Conservation (phyloP, 2,888 invertebrate genomes). For the Lasiommata megera region DNA sequence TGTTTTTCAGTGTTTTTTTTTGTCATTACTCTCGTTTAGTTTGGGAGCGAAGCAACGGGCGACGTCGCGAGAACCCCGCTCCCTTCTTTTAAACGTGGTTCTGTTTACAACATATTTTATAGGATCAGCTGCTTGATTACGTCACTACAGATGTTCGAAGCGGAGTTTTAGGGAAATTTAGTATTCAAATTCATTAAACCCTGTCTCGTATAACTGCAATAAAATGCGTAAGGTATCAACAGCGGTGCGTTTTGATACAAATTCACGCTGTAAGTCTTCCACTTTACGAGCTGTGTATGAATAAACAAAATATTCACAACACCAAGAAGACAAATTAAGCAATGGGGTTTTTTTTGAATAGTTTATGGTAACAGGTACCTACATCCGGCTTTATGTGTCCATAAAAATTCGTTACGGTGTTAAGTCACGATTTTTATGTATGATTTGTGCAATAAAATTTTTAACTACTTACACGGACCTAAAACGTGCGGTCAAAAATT, state of each 20-base stretch:
- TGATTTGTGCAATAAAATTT: constrained; percentile 36
- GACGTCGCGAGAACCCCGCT: constrained; percentile 31
- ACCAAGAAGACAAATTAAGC: constrained; percentile 8
- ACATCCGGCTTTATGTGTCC: constrained; percentile 4
- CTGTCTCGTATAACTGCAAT: constrained; percentile 17
- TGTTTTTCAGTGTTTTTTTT: too few relatives aligned
- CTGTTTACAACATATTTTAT: constrained; percentile 63
- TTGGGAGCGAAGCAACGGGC: background rate
- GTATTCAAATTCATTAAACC: constrained; percentile 30
- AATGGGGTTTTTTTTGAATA: background rate
- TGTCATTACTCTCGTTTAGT: too few relatives aligned
- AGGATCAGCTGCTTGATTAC: constrained; percentile 70
- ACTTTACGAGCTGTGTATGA: constrained; percentile 24
- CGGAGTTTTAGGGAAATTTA: constrained; percentile 42
- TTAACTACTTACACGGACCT: constrained; percentile 31
- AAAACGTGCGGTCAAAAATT: constrained; percentile 30
- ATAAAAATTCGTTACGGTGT: constrained; percentile 14
- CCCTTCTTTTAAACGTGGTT: constrained; percentile 57
- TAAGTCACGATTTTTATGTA: constrained; percentile 17
- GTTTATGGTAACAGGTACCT: background rate
- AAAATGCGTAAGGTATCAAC: constrained; percentile 24
- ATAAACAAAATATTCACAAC: background rate
- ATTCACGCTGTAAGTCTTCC: constrained; percentile 10
- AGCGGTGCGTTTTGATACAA: constrained; percentile 17
- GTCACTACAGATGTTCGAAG: constrained; percentile 53